A percentile compares a stretch with the other conserved stretches of the same genome.
Evolutionary conservation across 2,888 invertebrate species (phyloP).

Genomic region (Sesamia inferens): DNA sequence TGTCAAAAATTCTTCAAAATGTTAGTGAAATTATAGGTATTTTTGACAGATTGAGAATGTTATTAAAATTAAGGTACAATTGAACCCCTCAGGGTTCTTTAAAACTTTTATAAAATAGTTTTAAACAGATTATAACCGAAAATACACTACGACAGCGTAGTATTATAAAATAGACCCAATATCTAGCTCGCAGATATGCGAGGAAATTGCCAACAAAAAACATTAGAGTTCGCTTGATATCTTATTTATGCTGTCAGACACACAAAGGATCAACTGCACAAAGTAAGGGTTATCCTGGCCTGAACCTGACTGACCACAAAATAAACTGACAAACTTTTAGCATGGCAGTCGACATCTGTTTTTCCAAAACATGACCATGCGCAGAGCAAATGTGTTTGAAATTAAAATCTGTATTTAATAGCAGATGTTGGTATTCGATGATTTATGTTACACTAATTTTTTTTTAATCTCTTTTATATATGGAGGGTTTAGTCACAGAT

Average conservation of each 20-base stretch:
- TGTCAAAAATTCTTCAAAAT: no score
- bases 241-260: not conserved
- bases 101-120: not conserved
- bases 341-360: not conserved
- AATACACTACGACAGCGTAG: not conserved
- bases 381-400: no score
- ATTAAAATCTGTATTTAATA: not conserved
- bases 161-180: not conserved
- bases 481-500: no score
- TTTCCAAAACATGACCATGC: not conserved
- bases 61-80: no score
- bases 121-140: not conserved
- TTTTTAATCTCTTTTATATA: no score
- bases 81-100: not conserved
- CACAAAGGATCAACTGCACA: constrained; percentile 18
- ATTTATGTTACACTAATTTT: no score
- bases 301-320: constrained; percentile 8
- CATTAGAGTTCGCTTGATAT: not conserved
- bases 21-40: no score
- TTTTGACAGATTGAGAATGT: no score
- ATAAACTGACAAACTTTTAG: not conserved
- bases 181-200: no score
- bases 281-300: constrained; percentile 1
- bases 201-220: constrained; percentile 7
- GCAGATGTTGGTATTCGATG: not conserved